phyloP scores from a whole-genome alignment of 2,888 invertebrate species.

The Apomyelois bistriatella region DNA sequence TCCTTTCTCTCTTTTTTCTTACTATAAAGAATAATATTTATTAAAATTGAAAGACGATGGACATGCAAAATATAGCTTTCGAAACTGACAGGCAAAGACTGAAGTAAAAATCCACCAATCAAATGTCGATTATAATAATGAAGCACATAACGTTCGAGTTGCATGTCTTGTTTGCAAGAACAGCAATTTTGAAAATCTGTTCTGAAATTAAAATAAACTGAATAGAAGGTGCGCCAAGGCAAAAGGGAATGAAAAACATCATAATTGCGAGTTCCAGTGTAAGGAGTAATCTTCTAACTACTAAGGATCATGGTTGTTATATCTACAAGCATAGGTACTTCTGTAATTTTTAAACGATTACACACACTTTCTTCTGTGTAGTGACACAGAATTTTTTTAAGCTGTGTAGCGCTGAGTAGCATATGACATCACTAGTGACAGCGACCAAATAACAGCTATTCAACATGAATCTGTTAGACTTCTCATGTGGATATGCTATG shows the following conservation, averaged over 20 bases:
- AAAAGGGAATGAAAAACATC: slow-evolving; percentile 41
- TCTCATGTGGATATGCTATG: too few relatives aligned
- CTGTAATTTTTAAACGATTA: too few relatives aligned
- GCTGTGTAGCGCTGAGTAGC: too few relatives aligned
- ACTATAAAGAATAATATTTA: background rate
- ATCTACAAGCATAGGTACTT: too few relatives aligned
- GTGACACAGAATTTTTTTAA: too few relatives aligned
- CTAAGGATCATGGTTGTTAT: too few relatives aligned
- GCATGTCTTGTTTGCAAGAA: slow-evolving; percentile 35
- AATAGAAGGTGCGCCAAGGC: slow-evolving; percentile 26
- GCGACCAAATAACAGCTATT: too few relatives aligned
- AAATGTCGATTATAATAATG: slow-evolving; percentile 22
- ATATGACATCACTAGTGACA: too few relatives aligned
- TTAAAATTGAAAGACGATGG: background rate
- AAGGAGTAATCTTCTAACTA: background rate
- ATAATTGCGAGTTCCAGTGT: slow-evolving; percentile 41
- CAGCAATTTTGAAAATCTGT: slow-evolving; percentile 43
- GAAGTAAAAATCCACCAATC: slow-evolving; percentile 13
- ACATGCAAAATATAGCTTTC: background rate
- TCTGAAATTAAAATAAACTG: slow-evolving; percentile 46
- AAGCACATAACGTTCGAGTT: slow-evolving; percentile 27
- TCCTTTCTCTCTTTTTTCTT: too few relatives aligned
- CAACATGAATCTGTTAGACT: too few relatives aligned
- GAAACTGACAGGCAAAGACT: background rate
- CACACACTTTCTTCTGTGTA: too few relatives aligned